Base-by-base conservation (phyloP, 2,888 invertebrate species). In the Philhelius pedissequus region DNA sequence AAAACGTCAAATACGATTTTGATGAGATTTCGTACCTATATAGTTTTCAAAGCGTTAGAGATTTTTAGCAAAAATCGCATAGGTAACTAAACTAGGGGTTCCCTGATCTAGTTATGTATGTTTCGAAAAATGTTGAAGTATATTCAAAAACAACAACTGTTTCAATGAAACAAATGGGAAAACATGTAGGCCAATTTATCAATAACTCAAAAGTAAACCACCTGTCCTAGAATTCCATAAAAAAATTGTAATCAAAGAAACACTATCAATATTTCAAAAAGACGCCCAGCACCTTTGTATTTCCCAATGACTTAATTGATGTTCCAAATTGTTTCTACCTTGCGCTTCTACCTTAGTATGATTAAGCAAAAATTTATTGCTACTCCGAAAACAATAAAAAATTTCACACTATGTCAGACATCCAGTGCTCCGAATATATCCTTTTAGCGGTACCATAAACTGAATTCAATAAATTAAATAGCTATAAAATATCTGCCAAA, bases 391-490 rank as follows among this genome's bases (percentile, higher is more conserved):
- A 52, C 74, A 70, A 75, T 74, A 74, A 69, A 73, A 73, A 40
- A 79, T 75, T 83, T 83, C 83, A 83, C 83, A 83, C 79, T 27
- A 69, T 27, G 73, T 69, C 82, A 75, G 18, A 52, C 38, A 15
- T 22, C 4, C 74, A 58, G 50, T 64, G 66, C 25, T 20, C n/a
- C 4, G 6, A 1, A 38, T 43, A 74, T 48, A 13, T 76, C 66
- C 80, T 84, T 80, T 80, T 79, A 79, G 80, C 70, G 75, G 71
- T 15, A 76, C 62, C 77, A 84, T 71, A 84, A 84, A 84, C 58
- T 20, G 68, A 84, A 75, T 84, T 79, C 74, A 48, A 71, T 79
- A 58, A 84, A 84, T 80, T 56, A 75, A 76, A 75, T 60, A 22
- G 11, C 80, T 45, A 84, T 80, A 84, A 80, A 80, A 64, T 84